Evolutionary conservation across 2,888 invertebrate species (phyloP).

Genomic region (Dicycla oo): DNA sequence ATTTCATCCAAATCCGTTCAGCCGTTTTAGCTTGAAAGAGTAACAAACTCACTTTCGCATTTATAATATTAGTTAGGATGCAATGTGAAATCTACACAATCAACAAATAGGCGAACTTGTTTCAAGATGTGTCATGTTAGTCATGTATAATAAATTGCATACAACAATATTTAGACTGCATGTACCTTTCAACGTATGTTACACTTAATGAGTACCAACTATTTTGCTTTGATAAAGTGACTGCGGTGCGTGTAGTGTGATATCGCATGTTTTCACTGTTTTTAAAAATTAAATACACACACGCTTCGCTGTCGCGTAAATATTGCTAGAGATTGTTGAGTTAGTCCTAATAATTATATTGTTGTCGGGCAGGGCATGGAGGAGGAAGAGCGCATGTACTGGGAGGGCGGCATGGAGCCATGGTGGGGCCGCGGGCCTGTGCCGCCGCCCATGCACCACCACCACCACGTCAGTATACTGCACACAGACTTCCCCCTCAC

Average conservation of each 20-base stretch:
- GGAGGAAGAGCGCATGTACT: slow-evolving; percentile 95
- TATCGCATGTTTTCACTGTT: slow-evolving; percentile 15
- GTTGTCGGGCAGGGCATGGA: slow-evolving; percentile 90
- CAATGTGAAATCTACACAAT: background rate
- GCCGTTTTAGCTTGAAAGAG: too few relatives aligned
- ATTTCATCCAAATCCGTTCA: too few relatives aligned
- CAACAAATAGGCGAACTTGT: background rate
- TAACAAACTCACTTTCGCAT: too few relatives aligned
- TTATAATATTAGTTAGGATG: too few relatives aligned
- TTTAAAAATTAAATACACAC: background rate
- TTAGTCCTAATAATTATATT: too few relatives aligned
- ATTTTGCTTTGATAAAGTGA: background rate
- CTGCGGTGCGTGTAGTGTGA: background rate
- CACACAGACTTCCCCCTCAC: too few relatives aligned
- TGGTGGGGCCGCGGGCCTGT: slow-evolving; percentile 88
- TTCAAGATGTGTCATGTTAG: background rate
- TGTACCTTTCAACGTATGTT: background rate
- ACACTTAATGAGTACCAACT: background rate
- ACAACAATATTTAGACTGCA: background rate
- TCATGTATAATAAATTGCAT: background rate
- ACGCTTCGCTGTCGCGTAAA: background rate
- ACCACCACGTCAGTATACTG: slow-evolving; percentile 73
- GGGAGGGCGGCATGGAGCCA: slow-evolving; percentile 95
- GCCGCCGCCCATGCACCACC: slow-evolving; percentile 80
- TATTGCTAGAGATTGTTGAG: background rate